Base-by-base conservation (phyloP, 2,797 vertebrate species). In the Semaprochilodus insignis region DNA sequence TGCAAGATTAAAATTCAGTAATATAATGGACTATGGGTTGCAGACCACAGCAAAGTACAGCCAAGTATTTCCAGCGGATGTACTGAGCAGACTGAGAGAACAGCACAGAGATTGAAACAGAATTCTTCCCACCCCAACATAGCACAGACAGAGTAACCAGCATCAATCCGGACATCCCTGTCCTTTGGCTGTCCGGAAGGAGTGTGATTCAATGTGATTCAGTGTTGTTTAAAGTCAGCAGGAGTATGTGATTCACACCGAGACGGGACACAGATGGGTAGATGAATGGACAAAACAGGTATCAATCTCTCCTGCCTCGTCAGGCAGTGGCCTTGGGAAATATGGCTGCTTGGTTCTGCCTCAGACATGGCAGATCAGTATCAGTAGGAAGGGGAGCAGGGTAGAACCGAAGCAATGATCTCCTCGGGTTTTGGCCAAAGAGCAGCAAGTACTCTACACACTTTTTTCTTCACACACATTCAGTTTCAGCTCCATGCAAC, bases 401-500 rank as follows among this genome's bases (percentile, higher is more conserved):
- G 52, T 25, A 11, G 59, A 25, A 54, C 7, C 72, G 21, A 74
- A 63, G 57, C 74, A 40, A 60, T 51, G 73, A 59, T n/a, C 31
- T 23, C 59, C 70, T 66, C 1, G n/a, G 51, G 31, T 6, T 79
- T 80, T 75, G 40, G 77, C 63, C 40, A n/a, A 63, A 63, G 66
- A 78, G 81, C 77, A 57, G 51, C 66, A 65, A 25, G 72, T 65
- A 55, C 67, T 82, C 74, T 57, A 74, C 34, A 36, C 27, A 48
- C 72, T 63, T 86, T 86, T 62, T 85, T 78, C 84, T 75, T 82
- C 74, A 80, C 77, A 86, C 82, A 85, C 77, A 77, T 88, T 81
- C 79, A 89, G 44, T 77, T 74, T 81, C 77, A 78, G 77, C 76
- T 87, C 81, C 77, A 86, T 84, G 85, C 83, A 77, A 79, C 17